Evolutionary conservation across 1,140 invertebrate species (phyloP), one percentile per base, ranked within the genome.

Genomic region (Phymorhynchus buccinoides): DNA sequence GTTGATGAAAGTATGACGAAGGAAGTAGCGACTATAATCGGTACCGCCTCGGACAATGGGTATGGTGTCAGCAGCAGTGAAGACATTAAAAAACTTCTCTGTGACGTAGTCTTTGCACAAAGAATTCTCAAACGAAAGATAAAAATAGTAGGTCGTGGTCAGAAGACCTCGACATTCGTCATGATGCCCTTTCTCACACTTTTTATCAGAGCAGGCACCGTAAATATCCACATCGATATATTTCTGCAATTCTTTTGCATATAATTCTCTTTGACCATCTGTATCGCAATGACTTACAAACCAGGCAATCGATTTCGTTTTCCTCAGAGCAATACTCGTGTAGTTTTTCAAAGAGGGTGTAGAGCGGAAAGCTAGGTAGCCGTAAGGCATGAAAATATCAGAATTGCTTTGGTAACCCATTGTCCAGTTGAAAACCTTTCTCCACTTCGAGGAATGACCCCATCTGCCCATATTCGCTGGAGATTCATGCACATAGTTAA

Each of bases 21-120:
- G 93, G 14, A 91, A 89, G 4, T 88, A 84, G 30, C 84, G 86
- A 39, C 88, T 88, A 91, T 94, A 96, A 90, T 94, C 94, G 9
- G 88, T 87, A 0, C 95, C 93, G 1, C 96, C 96, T 93, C 96
- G 95, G 32, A 96, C 95, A 66, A 97, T 93, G 0, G 96, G 96
- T 16, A 97, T 95, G 0, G 96, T 94, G 75, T 91, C n/a, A 56
- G 83, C 56, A 32, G 77, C 44, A 0, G n/a, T n/a, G 82, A 89
- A 84, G 66, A 86, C 35, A 42, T 68, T 44, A 83, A 90, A 91
- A 97, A 99, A 92, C 98, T 98, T 92, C 99, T 99, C 92, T 99
- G 98, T 0, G 97, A 98, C 1, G 97, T 98, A 94, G 62, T 86
- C 85, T 39, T 32, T 27, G 32, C 85, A 86, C 9, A 86, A 56